Evolutionary conservation across 2,888 invertebrate species (phyloP).

Genomic region (Gryllus longicercus): DNA sequence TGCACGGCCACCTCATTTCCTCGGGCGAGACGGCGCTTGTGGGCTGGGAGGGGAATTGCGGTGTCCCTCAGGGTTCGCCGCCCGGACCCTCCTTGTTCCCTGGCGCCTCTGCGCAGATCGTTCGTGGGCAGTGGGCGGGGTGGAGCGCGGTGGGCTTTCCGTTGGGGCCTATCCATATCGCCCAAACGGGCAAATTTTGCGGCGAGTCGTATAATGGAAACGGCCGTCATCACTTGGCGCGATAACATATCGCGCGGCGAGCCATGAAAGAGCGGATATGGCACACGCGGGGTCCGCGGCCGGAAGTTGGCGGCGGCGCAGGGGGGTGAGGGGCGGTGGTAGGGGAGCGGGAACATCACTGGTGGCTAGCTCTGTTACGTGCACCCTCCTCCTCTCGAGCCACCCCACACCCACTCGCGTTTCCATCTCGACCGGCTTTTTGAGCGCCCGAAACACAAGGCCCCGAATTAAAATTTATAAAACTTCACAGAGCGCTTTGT

Average conservation of each 20-base stretch:
- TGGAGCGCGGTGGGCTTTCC: neutral
- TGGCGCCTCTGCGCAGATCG: neutral
- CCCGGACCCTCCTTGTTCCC: neutral
- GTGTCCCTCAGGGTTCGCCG: too few relatives aligned
- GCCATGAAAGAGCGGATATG: neutral
- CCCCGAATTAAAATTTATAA: neutral
- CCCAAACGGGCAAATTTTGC: conserved; percentile 3
- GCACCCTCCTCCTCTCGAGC: too few relatives aligned
- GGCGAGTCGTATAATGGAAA: conserved; percentile 8
- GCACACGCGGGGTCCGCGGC: neutral
- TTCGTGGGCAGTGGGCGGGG: neutral
- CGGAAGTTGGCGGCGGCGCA: neutral
- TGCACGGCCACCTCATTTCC: too few relatives aligned
- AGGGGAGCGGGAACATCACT: too few relatives aligned
- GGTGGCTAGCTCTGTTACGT: too few relatives aligned
- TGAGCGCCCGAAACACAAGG: neutral
- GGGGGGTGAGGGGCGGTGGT: neutral
- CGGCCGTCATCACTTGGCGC: neutral
- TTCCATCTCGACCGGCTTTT: neutral
- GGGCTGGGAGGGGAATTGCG: too few relatives aligned
- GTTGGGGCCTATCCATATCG: neutral
- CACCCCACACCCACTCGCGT: too few relatives aligned
- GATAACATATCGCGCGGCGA: conserved; percentile 1
- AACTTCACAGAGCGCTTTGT: neutral
- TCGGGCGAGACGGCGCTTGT: too few relatives aligned